Evolutionary conservation across 1,140 invertebrate genomes (phyloP).

Genomic region (Liolophura sinensis): DNA sequence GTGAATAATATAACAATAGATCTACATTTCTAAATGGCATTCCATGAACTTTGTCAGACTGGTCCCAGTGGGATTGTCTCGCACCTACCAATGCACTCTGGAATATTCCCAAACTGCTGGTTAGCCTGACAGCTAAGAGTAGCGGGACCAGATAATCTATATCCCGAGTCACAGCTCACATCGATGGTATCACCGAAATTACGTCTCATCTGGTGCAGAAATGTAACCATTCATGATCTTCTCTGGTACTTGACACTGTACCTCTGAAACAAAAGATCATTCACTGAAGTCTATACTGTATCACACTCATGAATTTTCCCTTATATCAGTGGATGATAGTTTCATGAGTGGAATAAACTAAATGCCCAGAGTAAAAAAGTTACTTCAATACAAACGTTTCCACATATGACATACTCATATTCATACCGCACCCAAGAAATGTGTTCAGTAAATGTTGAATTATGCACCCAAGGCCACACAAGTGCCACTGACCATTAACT

Average conservation of each 20-base stretch:
- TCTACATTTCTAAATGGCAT: not conserved
- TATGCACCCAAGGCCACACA: not conserved
- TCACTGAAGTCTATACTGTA: not conserved
- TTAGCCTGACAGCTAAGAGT: conserved; percentile 15
- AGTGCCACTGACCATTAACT: not conserved
- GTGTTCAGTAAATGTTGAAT: too few relatives aligned
- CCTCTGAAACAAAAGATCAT: conserved; percentile 17
- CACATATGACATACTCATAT: not conserved
- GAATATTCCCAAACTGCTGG: conserved; percentile 17
- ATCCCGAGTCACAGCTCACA: conserved; percentile 17
- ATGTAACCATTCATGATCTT: conserved; percentile 17
- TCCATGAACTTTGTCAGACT: not conserved
- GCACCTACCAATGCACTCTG: conserved; percentile 21
- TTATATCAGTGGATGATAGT: not conserved
- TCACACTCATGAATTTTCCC: not conserved
- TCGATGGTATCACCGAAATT: conserved; percentile 5
- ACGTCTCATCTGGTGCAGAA: not conserved
- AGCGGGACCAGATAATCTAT: conserved; percentile 11
- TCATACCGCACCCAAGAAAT: not conserved
- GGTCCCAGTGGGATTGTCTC: not conserved
- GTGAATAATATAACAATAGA: not conserved
- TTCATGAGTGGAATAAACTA: not conserved
- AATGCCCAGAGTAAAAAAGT: not conserved
- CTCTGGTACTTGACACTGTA: conserved; percentile 18
- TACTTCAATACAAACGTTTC: not conserved